Evolutionary conservation across 1,140 invertebrate species (phyloP), one percentile per base, ranked within the genome.

Genomic region (Neelides sp.): DNA sequence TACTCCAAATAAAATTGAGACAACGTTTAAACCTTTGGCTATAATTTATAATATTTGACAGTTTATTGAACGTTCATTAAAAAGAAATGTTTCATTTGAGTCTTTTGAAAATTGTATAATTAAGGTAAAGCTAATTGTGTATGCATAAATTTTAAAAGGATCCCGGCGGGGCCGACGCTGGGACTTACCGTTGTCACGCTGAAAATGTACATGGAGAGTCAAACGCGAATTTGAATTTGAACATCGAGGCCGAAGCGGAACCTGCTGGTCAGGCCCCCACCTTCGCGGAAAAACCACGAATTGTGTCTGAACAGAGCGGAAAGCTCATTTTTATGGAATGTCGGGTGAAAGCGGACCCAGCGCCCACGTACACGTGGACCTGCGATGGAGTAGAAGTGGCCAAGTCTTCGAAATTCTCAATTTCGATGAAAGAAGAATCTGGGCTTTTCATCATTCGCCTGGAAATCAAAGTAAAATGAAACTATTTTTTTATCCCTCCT

Each of bases 261-360:
- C 82, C 81, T 1, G 85, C 90, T 68, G 91, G 91, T 13, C 84
- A 91, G 63, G 90, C 92, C 12, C 95, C 95, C 46, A 93, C 86
- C n/a, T 98, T 98, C 68, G 80, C 93, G 34, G 92, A 96, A 66
- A 98, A 98, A 69, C 95, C 95, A 15, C 76, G 80, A 55, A 96
- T 95, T 61, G 83, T 85, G 56, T 95, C 94, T 0, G 85, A 91
- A 68, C 82, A 95, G 64, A 86, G 87, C 63, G 93, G 93, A 4
- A 93, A 94, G 73, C 72, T 94, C 37, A 88, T 98, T n/a, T 80
- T 94, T 40, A 95, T 98, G 89, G 91, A 95, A 67, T 96, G 92
- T 68, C 86, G 85, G 65, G 85, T 96, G 0, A 87, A 83, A 59
- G 89, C 94, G 28, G 86, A 87, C 64, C 90, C 93, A 0, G 88